These are phyloP conservation scores for Alsophila aescularia DNA, from an alignment of 2,888 invertebrate genomes.

Conservation along the genomic window DNA sequence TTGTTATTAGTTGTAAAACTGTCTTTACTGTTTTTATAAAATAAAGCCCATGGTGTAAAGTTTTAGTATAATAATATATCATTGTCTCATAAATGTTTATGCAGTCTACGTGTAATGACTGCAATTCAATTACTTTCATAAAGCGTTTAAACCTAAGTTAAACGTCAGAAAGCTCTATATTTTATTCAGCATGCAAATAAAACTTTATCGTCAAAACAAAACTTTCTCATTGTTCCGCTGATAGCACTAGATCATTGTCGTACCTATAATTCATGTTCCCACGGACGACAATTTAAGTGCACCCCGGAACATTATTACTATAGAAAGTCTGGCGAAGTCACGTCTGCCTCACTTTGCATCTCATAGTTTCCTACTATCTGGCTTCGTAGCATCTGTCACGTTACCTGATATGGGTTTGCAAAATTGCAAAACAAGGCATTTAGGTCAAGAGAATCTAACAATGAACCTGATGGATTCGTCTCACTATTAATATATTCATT, in stretches of 20 bases:
- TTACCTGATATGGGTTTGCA: constrained; percentile 66
- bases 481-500: constrained; percentile 16
- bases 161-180: background rate
- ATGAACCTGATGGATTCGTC: constrained; percentile 47
- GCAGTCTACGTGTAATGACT: too few relatives aligned
- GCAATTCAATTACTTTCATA: too few relatives aligned
- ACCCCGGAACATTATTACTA: constrained; percentile 63
- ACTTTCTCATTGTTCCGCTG: constrained; percentile 62
- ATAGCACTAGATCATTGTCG: constrained; percentile 60
- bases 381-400: constrained; percentile 72
- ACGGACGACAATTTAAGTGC: constrained; percentile 77
- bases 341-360: constrained; percentile 80
- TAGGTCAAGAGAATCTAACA: constrained; percentile 62
- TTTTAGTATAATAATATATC: too few relatives aligned
- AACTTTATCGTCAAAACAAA: constrained; percentile 35
- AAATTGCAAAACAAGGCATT: constrained; percentile 67
- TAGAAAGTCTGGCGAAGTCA: constrained; percentile 79
- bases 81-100: too few relatives aligned
- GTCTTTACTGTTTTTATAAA: too few relatives aligned
- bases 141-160: background rate
- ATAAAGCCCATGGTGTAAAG: too few relatives aligned
- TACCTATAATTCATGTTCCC: constrained; percentile 74
- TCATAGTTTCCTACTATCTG: constrained; percentile 69
- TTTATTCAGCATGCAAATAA: constrained; percentile 2
- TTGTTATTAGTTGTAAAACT: too few relatives aligned